Conservation (phyloP, 1,140 invertebrate genomes). For the Cryptotermes secundus region DNA sequence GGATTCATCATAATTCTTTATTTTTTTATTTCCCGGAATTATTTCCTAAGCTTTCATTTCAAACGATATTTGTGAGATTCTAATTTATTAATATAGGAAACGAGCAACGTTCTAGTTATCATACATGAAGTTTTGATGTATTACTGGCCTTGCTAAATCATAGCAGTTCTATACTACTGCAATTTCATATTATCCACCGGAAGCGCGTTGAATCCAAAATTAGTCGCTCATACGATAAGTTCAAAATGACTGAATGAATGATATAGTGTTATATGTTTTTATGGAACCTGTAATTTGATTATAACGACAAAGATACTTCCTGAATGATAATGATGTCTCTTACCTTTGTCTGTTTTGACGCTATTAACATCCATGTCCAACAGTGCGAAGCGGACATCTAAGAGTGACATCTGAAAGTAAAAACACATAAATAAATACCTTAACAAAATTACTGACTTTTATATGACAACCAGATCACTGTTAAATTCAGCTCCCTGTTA, state of each 20-base stretch:
- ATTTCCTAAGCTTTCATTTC: no score
- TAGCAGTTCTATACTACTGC: neutral
- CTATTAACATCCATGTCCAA: neutral
- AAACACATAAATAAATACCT: neutral
- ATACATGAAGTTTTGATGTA: neutral
- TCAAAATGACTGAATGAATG: neutral
- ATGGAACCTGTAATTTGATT: neutral
- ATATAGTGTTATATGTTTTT: neutral
- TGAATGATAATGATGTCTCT: neutral
- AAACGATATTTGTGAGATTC: no score
- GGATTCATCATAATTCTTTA: no score
- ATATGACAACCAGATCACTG: no score
- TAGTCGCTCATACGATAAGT: neutral
- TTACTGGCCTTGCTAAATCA: neutral
- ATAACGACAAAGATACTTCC: neutral
- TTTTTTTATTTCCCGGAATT: no score
- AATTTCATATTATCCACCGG: neutral
- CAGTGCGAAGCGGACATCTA: neutral
- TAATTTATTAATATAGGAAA: no score
- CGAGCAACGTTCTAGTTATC: no score
- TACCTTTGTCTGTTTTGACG: constrained; percentile 4
- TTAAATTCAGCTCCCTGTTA: no score
- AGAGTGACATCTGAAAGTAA: neutral
- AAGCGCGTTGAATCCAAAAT: neutral
- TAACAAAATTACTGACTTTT: no score